Percentiles rank a stretch among this genome's conserved stretches.
Conservation (phyloP, 2,113 vertebrate genomes). For the Pongo pygmaeus region DNA sequence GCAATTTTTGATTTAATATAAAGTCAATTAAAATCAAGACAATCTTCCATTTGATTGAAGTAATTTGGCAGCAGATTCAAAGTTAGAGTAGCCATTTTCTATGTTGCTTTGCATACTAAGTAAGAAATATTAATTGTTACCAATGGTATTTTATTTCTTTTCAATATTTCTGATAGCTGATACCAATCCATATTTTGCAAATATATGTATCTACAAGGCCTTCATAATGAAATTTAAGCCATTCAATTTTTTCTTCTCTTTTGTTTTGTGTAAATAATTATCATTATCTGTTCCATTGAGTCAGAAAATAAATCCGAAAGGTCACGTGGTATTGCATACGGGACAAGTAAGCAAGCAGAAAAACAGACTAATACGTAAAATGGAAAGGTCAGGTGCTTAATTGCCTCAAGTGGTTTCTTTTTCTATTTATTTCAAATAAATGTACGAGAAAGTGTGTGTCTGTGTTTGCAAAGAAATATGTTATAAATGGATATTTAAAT, state of each 20-base stretch:
- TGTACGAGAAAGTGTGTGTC: neutral
- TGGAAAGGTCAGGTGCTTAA: neutral
- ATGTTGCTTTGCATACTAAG: neutral
- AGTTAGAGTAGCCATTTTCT: neutral
- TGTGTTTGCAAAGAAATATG: neutral
- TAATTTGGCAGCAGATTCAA: neutral
- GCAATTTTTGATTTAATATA: neutral
- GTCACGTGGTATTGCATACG: rapidly evolving
- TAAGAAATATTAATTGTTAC: neutral
- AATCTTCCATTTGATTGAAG: neutral
- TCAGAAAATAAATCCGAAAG: neutral
- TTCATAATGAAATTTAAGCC: neutral
- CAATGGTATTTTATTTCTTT: neutral
- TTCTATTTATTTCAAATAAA: neutral
- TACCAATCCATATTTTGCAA: neutral
- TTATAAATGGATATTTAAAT: neutral
- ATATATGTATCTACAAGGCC: neutral
- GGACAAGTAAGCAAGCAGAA: neutral
- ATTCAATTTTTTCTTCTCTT: neutral
- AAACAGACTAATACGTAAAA: neutral
- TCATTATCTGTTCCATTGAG: neutral
- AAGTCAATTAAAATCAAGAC: neutral
- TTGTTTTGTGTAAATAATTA: neutral
- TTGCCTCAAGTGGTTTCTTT: neutral
- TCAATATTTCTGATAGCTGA: neutral